A percentile compares a stretch with the other conserved stretches of the same genome.
Conservation (phyloP, 1,140 invertebrate genomes). For the Plectus sambesii region DNA sequence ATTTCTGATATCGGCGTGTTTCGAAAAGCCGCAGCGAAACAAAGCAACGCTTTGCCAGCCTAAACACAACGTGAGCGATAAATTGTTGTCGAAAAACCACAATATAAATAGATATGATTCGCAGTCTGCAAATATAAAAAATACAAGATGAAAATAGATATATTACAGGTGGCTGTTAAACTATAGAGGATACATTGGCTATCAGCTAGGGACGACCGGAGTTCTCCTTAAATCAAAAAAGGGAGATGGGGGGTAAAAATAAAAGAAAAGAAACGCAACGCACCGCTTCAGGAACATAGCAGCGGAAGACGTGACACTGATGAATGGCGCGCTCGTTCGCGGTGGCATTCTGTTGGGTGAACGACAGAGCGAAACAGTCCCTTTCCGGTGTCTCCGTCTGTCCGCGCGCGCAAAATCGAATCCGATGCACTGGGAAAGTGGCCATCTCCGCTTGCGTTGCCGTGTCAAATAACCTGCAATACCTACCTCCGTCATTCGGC, state of each 20-base stretch:
- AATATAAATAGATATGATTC: neutral
- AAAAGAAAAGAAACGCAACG: slow-evolving; percentile 49
- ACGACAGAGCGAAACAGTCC: slow-evolving; percentile 91
- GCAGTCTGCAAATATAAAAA: slow-evolving; percentile 2
- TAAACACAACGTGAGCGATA: slow-evolving; percentile 37
- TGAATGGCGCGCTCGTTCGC: slow-evolving; percentile 70
- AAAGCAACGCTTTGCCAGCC: slow-evolving; percentile 62
- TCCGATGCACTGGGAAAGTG: slow-evolving; percentile 77
- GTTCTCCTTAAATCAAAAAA: neutral
- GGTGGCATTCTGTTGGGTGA: slow-evolving; percentile 68
- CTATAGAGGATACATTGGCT: no score
- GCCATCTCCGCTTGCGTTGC: slow-evolving; percentile 69
- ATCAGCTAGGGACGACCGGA: no score
- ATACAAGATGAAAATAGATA: slow-evolving; percentile 16
- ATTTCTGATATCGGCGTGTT: slow-evolving; percentile 57
- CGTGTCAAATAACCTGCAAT: slow-evolving; percentile 71
- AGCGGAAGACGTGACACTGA: slow-evolving; percentile 81
- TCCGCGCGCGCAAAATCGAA: slow-evolving; percentile 85
- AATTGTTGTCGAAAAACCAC: slow-evolving; percentile 44
- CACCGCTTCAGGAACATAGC: slow-evolving; percentile 93
- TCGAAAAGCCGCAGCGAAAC: slow-evolving; percentile 81
- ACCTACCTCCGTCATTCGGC: no score
- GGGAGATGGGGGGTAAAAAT: neutral
- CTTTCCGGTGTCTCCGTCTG: slow-evolving; percentile 67
- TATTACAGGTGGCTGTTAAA: no score